phyloP scores from a whole-genome alignment of 2,888 invertebrate species.

The Steromphala cineraria region DNA sequence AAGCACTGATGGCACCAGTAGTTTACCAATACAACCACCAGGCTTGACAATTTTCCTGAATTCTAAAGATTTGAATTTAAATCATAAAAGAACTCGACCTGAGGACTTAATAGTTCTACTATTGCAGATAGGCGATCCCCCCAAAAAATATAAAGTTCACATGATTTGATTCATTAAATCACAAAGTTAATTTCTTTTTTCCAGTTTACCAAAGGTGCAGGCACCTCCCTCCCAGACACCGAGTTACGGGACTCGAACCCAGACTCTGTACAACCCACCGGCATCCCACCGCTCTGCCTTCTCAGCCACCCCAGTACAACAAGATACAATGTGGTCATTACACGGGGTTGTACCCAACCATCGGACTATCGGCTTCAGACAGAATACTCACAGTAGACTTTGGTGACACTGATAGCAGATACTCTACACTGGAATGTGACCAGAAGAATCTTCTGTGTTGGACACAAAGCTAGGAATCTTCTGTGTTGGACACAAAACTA shows the following conservation, averaged over 20 bases:
- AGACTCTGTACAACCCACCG: neutral
- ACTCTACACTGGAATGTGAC: no score
- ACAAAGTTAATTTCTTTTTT: neutral
- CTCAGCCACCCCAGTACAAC: neutral
- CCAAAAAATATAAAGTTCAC: neutral
- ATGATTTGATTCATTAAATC: neutral
- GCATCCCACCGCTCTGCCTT: constrained; percentile 7
- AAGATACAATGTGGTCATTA: constrained; percentile 44
- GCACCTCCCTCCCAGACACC: neutral
- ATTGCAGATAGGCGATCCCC: no score
- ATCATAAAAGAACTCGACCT: no score
- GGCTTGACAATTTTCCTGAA: no score
- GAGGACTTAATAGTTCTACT: no score
- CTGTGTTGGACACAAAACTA: no score
- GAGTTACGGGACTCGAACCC: neutral
- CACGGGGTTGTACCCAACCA: constrained; percentile 41
- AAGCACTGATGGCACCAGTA: no score
- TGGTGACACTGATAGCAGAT: constrained; percentile 29
- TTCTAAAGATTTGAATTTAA: no score
- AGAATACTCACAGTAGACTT: constrained; percentile 39
- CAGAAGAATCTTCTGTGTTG: no score
- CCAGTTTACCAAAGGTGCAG: neutral
- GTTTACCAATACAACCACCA: no score
- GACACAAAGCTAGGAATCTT: no score
- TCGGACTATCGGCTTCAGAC: constrained; percentile 32